Evolutionary conservation across 2,113 vertebrate genomes (phyloP).

Genomic region (Archilochus colubris): DNA sequence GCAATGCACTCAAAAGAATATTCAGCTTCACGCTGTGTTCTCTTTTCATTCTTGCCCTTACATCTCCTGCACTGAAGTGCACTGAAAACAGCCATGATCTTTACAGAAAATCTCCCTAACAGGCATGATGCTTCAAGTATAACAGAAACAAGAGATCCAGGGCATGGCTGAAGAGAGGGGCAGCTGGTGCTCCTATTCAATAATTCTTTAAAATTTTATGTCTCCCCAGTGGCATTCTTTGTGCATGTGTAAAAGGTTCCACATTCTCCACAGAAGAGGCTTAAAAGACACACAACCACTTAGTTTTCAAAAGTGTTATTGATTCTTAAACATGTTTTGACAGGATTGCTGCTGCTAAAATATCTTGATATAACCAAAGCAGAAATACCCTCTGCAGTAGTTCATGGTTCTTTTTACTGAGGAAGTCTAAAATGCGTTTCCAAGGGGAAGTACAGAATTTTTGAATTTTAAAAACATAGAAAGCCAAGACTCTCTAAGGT

Average conservation of each 20-base stretch:
- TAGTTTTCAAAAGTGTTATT: not conserved
- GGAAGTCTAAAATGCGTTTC: conserved; percentile 48
- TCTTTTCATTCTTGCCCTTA: not conserved
- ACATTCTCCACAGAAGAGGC: not conserved
- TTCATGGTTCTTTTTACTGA: conserved; percentile 23
- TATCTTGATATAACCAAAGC: conserved; percentile 16
- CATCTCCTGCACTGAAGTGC: not conserved
- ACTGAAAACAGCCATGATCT: not conserved
- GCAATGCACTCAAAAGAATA: not conserved
- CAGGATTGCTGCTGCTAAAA: conserved; percentile 1
- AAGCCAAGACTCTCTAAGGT: conserved; percentile 33
- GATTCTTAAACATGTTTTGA: conserved; percentile 38
- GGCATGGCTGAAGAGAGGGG: not conserved
- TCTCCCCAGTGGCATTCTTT: not conserved
- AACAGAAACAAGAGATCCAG: not conserved
- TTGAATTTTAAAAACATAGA: conserved; percentile 53
- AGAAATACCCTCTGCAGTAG: conserved; percentile 4
- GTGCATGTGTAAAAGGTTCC: not conserved
- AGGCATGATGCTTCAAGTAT: not conserved
- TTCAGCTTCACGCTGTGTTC: not conserved
- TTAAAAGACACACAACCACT: not conserved
- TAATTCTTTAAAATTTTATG: not conserved
- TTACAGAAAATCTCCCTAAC: not conserved
- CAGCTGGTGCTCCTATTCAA: not conserved
- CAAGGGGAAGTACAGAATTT: conserved; percentile 49